phyloP scores from a whole-genome alignment of 2,888 invertebrate genomes.

The Acanthosepion pharaonis region DNA sequence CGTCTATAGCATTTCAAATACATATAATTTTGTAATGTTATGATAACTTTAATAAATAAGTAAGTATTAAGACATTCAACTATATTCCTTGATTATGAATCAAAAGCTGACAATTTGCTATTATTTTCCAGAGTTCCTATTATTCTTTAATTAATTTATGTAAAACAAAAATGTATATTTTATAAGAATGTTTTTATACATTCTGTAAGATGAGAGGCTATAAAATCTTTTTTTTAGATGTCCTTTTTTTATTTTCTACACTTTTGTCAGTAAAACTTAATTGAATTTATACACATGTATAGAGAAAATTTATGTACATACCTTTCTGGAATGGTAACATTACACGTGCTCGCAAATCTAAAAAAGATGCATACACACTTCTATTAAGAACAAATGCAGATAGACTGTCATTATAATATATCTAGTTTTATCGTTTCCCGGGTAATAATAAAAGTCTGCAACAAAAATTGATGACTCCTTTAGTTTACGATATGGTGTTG shows the following conservation, averaged over 20 bases:
- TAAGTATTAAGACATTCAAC: no score
- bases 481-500: not conserved
- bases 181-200: no score
- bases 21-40: no score
- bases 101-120: no score
- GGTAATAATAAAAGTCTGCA: not conserved
- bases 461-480: not conserved
- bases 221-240: not conserved
- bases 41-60: no score
- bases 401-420: not conserved
- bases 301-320: not conserved
- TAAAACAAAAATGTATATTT: no score
- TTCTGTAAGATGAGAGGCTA: no score
- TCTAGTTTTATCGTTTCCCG: not conserved
- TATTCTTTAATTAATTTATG: no score
- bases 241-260: not conserved
- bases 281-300: not conserved
- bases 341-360: not conserved
- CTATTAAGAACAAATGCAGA: not conserved
- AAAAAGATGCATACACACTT: not conserved
- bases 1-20: no score
- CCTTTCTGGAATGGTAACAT: not conserved
- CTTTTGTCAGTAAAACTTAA: no score
- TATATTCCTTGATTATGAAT: no score
- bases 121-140: no score